Evolutionary conservation across 2,797 vertebrate species (phyloP).

Genomic region (Anguilla marmorata): DNA sequence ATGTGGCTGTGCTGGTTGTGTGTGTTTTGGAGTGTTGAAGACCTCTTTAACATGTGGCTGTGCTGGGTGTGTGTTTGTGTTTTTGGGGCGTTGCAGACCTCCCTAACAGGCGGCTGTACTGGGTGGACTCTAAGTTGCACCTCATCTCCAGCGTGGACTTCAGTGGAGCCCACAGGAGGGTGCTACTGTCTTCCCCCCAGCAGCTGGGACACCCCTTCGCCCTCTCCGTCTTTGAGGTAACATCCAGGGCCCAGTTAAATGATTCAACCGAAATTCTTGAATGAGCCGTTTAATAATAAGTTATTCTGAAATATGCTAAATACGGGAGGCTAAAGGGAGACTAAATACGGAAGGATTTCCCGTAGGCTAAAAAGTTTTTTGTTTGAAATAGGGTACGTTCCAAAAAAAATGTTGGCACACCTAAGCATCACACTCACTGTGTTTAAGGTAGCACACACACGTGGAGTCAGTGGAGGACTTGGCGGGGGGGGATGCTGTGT

Average conservation of each 20-base stretch:
- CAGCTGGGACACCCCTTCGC: conserved; percentile 90
- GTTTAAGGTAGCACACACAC: conserved; percentile 82
- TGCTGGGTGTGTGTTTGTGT: conserved; percentile 25
- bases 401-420: background rate
- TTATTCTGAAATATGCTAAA: background rate
- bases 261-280: too few relatives aligned
- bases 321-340: background rate
- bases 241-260: conserved; percentile 7
- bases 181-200: conserved; percentile 84
- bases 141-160: conserved; percentile 91
- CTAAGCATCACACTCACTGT: conserved; percentile 80
- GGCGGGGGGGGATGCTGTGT: conserved; percentile 17
- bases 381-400: background rate
- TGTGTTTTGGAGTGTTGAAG: background rate
- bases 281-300: background rate
- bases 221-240: conserved; percentile 94
- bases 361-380: background rate
- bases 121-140: conserved; percentile 97
- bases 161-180: conserved; percentile 86
- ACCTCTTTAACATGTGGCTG: too few relatives aligned
- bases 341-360: background rate
- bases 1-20: background rate
- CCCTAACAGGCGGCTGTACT: conserved; percentile 90
- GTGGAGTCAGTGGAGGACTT: background rate
- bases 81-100: conserved; percentile 73